Evolutionary conservation across 2,797 vertebrate species (phyloP).

Genomic region (Eulemur coronatus): DNA sequence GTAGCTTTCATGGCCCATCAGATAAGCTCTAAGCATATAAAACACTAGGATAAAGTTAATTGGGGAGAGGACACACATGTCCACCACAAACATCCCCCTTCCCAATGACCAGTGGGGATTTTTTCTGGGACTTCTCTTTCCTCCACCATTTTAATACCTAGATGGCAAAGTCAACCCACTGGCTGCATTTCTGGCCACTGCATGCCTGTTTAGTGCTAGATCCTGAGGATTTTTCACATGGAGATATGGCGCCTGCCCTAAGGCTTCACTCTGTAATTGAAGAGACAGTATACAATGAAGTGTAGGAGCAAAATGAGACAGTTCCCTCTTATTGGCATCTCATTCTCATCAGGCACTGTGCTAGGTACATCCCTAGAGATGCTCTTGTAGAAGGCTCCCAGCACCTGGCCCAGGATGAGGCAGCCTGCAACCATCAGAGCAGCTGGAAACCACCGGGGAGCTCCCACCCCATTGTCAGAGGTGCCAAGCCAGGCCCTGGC

Average conservation of each 20-base stretch:
- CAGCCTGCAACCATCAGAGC: neutral
- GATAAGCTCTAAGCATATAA: neutral
- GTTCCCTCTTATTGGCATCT: neutral
- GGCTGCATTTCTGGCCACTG: neutral
- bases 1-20: neutral
- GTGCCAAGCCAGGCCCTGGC: neutral
- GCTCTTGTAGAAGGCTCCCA: too few relatives aligned
- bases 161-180: neutral
- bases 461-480: neutral
- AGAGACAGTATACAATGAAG: neutral
- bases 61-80: neutral
- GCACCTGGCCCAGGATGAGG: neutral
- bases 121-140: neutral
- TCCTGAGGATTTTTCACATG: neutral
- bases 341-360: neutral
- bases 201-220: neutral
- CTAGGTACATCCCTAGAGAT: neutral
- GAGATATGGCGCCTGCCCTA: neutral
- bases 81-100: neutral
- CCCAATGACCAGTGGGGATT: neutral
- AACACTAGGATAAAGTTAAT: neutral
- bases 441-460: neutral
- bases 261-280: neutral
- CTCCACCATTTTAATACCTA: neutral
- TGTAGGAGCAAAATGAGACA: too few relatives aligned